phyloP scores from a whole-genome alignment of 2,113 vertebrate genomes.

The Microcebus lehilahytsara region DNA sequence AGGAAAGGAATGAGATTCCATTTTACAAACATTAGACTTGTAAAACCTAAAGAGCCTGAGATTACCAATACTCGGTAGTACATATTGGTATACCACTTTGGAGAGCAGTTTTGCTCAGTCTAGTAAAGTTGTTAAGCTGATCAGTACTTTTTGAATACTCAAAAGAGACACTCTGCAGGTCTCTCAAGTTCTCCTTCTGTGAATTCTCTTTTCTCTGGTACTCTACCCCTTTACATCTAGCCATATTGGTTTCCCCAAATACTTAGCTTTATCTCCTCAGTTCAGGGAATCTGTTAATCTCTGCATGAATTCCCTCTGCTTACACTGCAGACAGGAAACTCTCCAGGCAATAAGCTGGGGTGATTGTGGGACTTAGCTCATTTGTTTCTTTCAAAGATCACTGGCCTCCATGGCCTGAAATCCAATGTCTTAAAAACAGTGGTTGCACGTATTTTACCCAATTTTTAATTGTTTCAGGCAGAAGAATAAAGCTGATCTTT shows the following conservation, averaged over 20 bases:
- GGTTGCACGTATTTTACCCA: neutral
- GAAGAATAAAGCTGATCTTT: neutral
- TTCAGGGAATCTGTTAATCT: neutral
- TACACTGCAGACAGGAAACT: neutral
- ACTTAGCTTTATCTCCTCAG: neutral
- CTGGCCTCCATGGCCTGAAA: neutral
- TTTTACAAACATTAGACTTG: neutral
- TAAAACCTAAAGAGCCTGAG: neutral
- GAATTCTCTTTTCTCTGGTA: neutral
- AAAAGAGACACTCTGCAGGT: neutral
- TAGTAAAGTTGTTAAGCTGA: neutral
- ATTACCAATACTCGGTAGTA: neutral
- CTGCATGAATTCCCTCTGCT: neutral
- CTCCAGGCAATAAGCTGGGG: neutral
- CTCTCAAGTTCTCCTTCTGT: neutral
- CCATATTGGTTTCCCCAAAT: neutral
- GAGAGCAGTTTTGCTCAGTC: neutral
- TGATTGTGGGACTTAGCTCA: neutral
- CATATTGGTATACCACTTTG: neutral
- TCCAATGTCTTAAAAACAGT: neutral
- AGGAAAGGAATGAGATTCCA: neutral
- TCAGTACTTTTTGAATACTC: neutral
- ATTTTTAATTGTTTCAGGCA: neutral
- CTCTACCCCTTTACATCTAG: neutral
- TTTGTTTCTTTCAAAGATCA: neutral